phyloP scores from a whole-genome alignment of 2,113 vertebrate species.

The Rhinogobius similis region DNA sequence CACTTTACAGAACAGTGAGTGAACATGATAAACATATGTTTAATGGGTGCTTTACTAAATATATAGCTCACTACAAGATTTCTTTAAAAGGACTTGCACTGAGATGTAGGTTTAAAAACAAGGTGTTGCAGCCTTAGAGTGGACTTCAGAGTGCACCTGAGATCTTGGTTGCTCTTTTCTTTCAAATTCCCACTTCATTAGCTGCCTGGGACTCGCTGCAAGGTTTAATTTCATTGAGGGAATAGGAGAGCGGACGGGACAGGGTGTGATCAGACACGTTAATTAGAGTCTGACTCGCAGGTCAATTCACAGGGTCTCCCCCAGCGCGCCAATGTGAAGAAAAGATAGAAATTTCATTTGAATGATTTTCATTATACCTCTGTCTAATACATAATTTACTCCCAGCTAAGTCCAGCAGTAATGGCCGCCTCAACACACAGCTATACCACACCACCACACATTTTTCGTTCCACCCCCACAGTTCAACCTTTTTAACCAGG shows the following conservation, averaged over 20 bases:
- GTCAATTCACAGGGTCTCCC: constrained; percentile 70
- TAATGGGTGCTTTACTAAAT: not conserved
- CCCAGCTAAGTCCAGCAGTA: constrained; percentile 61
- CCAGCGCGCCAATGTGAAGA: constrained; percentile 55
- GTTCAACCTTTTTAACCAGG: constrained; percentile 74
- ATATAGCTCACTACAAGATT: not conserved
- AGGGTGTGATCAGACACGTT: constrained; percentile 63
- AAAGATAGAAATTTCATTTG: constrained; percentile 72
- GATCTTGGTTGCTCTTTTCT: constrained; percentile 41
- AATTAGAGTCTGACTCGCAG: constrained; percentile 73
- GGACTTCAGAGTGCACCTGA: constrained; percentile 12
- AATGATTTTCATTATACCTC: constrained; percentile 73
- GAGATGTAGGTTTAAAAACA: not conserved
- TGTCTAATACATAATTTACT: constrained; percentile 77
- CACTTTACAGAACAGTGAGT: not conserved
- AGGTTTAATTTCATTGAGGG: constrained; percentile 71
- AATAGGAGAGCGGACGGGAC: constrained; percentile 60
- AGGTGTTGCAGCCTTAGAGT: constrained; percentile 1
- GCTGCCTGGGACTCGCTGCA: constrained; percentile 49
- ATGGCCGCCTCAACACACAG: constrained; percentile 29
- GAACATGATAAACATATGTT: not conserved
- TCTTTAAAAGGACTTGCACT: not conserved
- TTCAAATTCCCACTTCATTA: constrained; percentile 60
- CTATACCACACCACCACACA: not conserved
- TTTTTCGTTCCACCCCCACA: constrained; percentile 43